These are phyloP conservation scores for Numenius arquata DNA, from an alignment of 2,113 vertebrate species.

Conservation along the genomic window DNA sequence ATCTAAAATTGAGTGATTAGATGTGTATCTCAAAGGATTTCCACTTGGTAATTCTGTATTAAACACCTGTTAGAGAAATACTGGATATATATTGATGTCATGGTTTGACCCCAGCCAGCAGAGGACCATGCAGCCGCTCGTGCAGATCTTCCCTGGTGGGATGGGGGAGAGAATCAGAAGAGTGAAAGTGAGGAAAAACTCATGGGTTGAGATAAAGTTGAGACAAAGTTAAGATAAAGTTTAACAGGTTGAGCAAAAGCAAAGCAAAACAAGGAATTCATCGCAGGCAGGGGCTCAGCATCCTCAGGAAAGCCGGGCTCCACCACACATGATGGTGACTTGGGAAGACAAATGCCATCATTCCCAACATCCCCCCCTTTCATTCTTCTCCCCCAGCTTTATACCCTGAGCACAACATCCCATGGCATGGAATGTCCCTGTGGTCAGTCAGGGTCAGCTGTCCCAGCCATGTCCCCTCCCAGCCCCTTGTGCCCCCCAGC, in stretches of 20 bases:
- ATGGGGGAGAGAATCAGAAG: neutral
- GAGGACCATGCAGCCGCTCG: neutral
- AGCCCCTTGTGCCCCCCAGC: neutral
- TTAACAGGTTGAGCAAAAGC: neutral
- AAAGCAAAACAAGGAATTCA: neutral
- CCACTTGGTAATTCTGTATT: neutral
- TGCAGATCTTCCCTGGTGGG: neutral
- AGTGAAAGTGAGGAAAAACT: neutral
- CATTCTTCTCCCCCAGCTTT: neutral
- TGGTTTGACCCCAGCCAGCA: neutral
- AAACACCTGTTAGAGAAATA: neutral
- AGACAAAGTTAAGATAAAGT: neutral
- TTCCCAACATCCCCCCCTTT: neutral
- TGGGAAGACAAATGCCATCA: neutral
- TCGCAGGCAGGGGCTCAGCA: neutral
- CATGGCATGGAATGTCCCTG: neutral
- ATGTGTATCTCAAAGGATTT: neutral
- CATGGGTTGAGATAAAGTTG: neutral
- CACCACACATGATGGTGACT: neutral
- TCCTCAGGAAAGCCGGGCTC: neutral
- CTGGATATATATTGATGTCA: neutral
- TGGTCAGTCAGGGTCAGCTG: neutral
- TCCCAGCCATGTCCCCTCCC: neutral
- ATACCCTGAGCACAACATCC: neutral
- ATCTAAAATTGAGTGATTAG: neutral